These are phyloP conservation scores for Physocephala rufipes DNA, from an alignment of 2,888 invertebrate genomes.

Conservation along the genomic window DNA sequence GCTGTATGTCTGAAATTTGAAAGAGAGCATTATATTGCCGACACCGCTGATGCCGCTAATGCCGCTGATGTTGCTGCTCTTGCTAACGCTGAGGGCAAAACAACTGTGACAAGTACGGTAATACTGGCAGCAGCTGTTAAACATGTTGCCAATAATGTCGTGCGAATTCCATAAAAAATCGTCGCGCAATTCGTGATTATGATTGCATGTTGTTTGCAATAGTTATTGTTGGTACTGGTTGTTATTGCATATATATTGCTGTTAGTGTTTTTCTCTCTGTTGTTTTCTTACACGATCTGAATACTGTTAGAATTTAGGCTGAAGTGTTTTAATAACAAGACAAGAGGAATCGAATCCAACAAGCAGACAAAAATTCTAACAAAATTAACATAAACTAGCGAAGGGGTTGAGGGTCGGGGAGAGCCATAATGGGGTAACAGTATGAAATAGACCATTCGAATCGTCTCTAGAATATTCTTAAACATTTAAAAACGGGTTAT, in stretches of 20 bases:
- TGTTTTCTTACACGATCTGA: slow-evolving; percentile 17
- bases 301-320: slow-evolving; percentile 11
- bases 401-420: too few species aligned
- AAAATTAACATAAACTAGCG: too few species aligned
- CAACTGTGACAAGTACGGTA: slow-evolving; percentile 2
- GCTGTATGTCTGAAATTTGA: too few species aligned
- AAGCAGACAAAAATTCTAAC: too few species aligned
- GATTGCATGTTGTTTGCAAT: slow-evolving; percentile 30
- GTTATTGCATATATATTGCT: not conserved
- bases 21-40: too few species aligned
- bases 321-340: not conserved
- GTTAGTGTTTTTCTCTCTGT: not conserved
- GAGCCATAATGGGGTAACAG: too few species aligned
- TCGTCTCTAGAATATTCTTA: too few species aligned
- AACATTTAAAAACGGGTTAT: too few species aligned
- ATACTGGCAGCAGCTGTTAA: not conserved
- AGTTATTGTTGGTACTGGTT: too few species aligned
- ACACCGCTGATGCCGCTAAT: too few species aligned
- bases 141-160: slow-evolving; percentile 19
- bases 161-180: slow-evolving; percentile 12
- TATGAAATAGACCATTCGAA: too few species aligned
- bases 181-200: slow-evolving; percentile 21
- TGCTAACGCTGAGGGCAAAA: not conserved
- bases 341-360: not conserved
- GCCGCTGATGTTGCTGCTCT: too few species aligned